Conservation (phyloP, 2,113 vertebrate species). For the Aythya baeri region DNA sequence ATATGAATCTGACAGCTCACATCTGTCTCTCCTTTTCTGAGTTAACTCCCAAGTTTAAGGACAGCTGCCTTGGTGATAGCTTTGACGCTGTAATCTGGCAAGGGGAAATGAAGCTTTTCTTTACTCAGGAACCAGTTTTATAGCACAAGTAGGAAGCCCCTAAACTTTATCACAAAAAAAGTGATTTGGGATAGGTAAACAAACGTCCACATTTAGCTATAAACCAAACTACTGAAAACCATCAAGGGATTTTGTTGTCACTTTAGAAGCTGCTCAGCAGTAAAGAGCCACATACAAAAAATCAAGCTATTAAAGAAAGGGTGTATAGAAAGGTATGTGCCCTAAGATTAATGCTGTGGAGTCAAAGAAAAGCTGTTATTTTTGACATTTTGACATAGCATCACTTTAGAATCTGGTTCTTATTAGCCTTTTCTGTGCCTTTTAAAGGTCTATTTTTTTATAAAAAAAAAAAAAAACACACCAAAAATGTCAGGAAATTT, state of each 20-base stretch:
- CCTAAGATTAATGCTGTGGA: conserved; percentile 61
- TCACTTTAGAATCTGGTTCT: conserved; percentile 76
- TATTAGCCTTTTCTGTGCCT: conserved; percentile 74
- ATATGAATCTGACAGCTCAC: neutral
- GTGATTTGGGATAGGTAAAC: conserved; percentile 40
- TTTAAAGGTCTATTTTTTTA: conserved; percentile 56
- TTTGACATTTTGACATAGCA: conserved; percentile 78
- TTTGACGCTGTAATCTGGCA: neutral
- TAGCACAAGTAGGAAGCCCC: conserved; percentile 33
- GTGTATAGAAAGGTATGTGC: conserved; percentile 21
- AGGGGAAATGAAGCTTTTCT: conserved; percentile 52
- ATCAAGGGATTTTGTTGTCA: conserved; percentile 41
- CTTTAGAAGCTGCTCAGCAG: conserved; percentile 31
- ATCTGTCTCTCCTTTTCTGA: neutral
- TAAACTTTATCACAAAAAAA: conserved; percentile 22
- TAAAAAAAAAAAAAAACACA: neutral
- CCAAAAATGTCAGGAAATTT: conserved; percentile 79
- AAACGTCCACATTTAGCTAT: conserved; percentile 21
- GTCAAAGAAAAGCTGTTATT: conserved; percentile 71
- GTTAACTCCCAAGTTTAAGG: neutral
- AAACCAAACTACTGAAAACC: conserved; percentile 48
- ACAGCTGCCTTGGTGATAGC: neutral
- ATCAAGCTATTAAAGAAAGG: conserved; percentile 14
- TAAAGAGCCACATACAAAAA: conserved; percentile 9
- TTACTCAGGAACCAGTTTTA: conserved; percentile 35